phyloP scores from a whole-genome alignment of 2,888 invertebrate species.

The Dryadula phaetusa region DNA sequence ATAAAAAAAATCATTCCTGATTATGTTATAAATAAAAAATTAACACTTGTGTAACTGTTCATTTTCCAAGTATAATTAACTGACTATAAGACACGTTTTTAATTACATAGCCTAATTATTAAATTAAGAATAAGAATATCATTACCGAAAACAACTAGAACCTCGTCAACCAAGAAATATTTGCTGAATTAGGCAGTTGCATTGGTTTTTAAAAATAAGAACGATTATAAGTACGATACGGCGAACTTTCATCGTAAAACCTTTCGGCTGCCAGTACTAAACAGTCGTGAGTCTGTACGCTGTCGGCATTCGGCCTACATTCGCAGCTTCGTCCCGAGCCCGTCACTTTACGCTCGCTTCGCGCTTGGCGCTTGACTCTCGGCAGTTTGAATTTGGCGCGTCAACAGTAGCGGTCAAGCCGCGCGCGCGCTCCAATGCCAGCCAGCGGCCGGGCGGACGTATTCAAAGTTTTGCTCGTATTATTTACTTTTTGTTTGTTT shows the following conservation, averaged over 20 bases:
- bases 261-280: conserved; percentile 39
- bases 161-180: conserved; percentile 37
- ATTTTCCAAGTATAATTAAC: conserved; percentile 8
- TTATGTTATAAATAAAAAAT: no score
- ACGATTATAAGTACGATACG: conserved; percentile 48
- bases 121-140: neutral
- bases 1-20: no score
- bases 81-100: neutral
- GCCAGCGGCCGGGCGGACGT: conserved; percentile 57
- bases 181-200: conserved; percentile 41
- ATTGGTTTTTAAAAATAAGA: conserved; percentile 39
- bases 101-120: neutral
- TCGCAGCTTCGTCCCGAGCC: conserved; percentile 27
- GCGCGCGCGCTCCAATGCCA: conserved; percentile 64
- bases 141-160: conserved; percentile 15
- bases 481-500: conserved; percentile 60
- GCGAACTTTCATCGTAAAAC: conserved; percentile 42
- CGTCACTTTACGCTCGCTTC: conserved; percentile 36
- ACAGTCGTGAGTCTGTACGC: conserved; percentile 39
- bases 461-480: conserved; percentile 63
- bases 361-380: conserved; percentile 44
- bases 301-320: conserved; percentile 44
- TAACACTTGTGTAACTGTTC: no score
- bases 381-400: conserved; percentile 80
- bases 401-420: conserved; percentile 56